Percentiles rank a stretch among this genome's conserved stretches.
phyloP scores from a whole-genome alignment of 2,888 invertebrate genomes.

The Ischnus inquisitorius region DNA sequence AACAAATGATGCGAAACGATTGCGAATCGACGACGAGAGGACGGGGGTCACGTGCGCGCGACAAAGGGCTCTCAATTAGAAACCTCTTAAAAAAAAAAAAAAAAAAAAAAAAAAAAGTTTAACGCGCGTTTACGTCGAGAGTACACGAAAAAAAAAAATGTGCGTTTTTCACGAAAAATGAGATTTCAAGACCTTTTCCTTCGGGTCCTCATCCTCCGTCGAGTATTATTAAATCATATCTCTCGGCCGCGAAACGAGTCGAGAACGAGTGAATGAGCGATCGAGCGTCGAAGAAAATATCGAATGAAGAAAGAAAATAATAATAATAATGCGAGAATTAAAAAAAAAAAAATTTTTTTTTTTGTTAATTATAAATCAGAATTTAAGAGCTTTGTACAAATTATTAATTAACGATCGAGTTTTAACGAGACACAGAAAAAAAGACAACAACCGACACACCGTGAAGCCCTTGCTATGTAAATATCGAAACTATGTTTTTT shows the following conservation, averaged over 20 bases:
- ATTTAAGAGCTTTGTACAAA: slow-evolving; percentile 77
- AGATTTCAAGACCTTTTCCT: slow-evolving; percentile 7
- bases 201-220: slow-evolving; percentile 39
- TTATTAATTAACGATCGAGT: slow-evolving; percentile 67
- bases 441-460: background rate
- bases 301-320: slow-evolving; percentile 14
- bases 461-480: slow-evolving; percentile 56
- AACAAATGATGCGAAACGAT: slow-evolving; percentile 17
- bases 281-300: slow-evolving; percentile 1
- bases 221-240: slow-evolving; percentile 61
- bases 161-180: slow-evolving; percentile 11
- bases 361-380: slow-evolving; percentile 38
- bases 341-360: slow-evolving; percentile 22
- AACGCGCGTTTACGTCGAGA: slow-evolving; percentile 8
- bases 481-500: slow-evolving; percentile 60
- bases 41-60: slow-evolving; percentile 54
- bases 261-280: slow-evolving; percentile 8
- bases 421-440: slow-evolving; percentile 10
- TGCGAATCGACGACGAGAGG: background rate
- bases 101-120: slow-evolving; percentile 46
- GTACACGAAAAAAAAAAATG: slow-evolving; percentile 15
- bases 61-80: slow-evolving; percentile 59
- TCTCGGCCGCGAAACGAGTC: slow-evolving; percentile 26
- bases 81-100: slow-evolving; percentile 25
- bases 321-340: slow-evolving; percentile 7